Evolutionary conservation across 1,140 invertebrate genomes (phyloP).

Genomic region (Caenorhabditis tropicalis): DNA sequence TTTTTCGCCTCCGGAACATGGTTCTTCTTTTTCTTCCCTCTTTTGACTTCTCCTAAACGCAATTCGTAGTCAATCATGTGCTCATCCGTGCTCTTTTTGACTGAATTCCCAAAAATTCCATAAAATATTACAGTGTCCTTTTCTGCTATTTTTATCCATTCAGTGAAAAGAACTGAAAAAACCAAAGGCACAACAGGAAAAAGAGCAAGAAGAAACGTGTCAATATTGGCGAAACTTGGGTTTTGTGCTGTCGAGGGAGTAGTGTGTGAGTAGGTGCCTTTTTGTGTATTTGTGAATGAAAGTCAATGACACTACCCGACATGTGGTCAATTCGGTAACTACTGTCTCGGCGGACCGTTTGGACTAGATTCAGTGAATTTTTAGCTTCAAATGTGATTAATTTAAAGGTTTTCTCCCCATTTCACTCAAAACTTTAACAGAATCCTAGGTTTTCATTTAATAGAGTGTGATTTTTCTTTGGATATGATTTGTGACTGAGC

Average conservation of each 20-base stretch:
- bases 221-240: constrained; percentile 34
- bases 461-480: no score
- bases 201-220: constrained; percentile 18
- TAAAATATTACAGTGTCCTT: no score
- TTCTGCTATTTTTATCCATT: no score
- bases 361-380: no score
- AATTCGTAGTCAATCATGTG: background rate
- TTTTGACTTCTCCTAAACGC: background rate
- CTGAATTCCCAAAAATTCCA: no score
- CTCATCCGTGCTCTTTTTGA: no score
- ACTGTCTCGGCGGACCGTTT: background rate
- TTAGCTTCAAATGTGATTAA: no score
- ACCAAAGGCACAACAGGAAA: background rate
- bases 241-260: constrained; percentile 13
- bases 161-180: background rate
- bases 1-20: background rate
- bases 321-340: constrained; percentile 19
- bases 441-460: no score
- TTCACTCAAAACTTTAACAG: no score
- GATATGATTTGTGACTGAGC: no score
- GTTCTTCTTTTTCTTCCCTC: background rate
- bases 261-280: background rate
- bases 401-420: no score
- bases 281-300: constrained; percentile 16
- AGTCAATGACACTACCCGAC: constrained; percentile 28